Base-by-base conservation (phyloP, 2,113 vertebrate species). In the Pteruthius melanotis region DNA sequence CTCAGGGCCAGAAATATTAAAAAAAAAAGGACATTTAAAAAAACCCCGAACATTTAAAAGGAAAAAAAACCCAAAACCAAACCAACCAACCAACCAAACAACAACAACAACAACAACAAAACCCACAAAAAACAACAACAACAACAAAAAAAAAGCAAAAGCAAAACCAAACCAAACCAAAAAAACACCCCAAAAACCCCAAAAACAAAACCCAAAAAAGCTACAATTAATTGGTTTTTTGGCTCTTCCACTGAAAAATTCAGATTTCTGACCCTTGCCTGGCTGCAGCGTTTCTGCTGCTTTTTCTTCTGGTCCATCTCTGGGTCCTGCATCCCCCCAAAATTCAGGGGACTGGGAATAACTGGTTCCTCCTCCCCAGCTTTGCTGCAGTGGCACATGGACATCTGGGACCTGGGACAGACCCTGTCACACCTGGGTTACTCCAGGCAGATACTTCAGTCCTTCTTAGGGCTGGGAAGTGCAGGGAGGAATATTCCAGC, bases 341-440 rank as follows among this genome's bases (percentile, higher is more conserved):
- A 83, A 57, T 1, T 4, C 47, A 42, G 44, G 0, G 16, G 16
- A 13, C 5, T 6, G 56, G 42, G 47, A 5, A 21, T 3, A 9
- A 13, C 0, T 0, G 20, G 3, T 20, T 49, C 56, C 19, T 57
- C 20, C 22, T 39, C 59, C 30, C 7, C 14, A 8, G 44, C 42
- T 66, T 15, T 60, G 35, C 75, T 60, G 69, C 50, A 37, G 61
- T 3, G 31, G 19, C 31, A 22, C 4, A 2, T 9, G 61, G 13
- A 2, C 7, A 11, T 6, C n/a, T 9, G n/a, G n/a, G 37, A 37
- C 13, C 49, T 40, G 35, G 1, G 16, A 50, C 10, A 15, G 57
- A 35, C 12, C 31, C 57, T 14, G 9, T 9, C 44, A 17, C 64
- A 61, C 16, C 50, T 11, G 26, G n/a, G 4, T 45, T 33, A 1